Evolutionary conservation across 2,113 vertebrate genomes (phyloP).

Genomic region (Corythornis cristatus): DNA sequence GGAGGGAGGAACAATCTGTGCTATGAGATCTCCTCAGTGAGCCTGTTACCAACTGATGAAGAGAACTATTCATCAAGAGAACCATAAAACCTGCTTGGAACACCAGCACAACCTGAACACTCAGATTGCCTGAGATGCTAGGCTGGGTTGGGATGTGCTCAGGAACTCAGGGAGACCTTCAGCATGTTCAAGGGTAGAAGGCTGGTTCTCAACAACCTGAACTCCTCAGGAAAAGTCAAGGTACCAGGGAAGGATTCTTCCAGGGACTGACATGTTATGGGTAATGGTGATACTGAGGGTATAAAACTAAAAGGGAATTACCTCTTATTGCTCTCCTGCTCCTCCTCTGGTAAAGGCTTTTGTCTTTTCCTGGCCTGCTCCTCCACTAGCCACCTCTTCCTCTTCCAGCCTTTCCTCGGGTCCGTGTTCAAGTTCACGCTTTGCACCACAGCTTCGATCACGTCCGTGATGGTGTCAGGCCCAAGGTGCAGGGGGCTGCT

Average conservation of each 20-base stretch:
- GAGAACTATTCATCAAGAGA: background rate
- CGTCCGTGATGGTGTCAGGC: conserved; percentile 77
- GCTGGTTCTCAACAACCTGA: background rate
- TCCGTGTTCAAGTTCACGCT: conserved; percentile 76
- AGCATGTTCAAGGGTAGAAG: no score
- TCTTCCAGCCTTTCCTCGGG: conserved; percentile 85
- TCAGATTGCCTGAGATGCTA: background rate
- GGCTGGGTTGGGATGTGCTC: background rate
- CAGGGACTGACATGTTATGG: accelerated
- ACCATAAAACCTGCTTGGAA: background rate
- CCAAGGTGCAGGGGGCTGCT: conserved; percentile 51
- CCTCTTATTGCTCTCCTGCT: conserved; percentile 75
- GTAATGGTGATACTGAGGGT: background rate
- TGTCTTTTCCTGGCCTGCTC: conserved; percentile 73
- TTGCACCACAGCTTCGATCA: conserved; percentile 86
- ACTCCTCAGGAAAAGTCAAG: background rate
- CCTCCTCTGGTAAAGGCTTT: conserved; percentile 66
- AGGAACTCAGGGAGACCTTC: background rate
- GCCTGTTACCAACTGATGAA: background rate
- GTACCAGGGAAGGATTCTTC: background rate
- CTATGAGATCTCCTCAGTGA: background rate
- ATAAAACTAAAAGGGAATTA: background rate
- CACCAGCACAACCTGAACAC: background rate
- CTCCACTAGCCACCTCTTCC: conserved; percentile 80
- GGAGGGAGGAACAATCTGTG: background rate